Percentiles rank a stretch among this genome's conserved stretches.
Conservation (phyloP, 2,797 vertebrate genomes). For the Pteronotus mesoamericanus region DNA sequence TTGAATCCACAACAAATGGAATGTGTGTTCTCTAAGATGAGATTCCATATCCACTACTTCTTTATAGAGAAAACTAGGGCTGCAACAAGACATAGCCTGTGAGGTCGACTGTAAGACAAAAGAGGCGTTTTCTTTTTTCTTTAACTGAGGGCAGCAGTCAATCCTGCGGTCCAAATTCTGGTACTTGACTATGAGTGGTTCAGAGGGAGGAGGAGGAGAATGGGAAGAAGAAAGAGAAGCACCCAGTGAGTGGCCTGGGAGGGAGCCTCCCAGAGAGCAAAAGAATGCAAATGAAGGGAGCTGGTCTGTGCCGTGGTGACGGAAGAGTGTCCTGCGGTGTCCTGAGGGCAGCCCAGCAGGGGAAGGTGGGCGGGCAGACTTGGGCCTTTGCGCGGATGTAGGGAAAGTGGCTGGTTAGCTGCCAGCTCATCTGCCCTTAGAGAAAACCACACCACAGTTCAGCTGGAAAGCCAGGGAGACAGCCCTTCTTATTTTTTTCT, state of each 20-base stretch:
- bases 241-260: background rate
- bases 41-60: background rate
- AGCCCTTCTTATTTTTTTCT: background rate
- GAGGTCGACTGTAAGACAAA: background rate
- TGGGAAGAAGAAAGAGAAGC: background rate
- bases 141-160: background rate
- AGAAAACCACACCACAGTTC: background rate
- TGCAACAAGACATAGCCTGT: background rate
- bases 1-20: background rate
- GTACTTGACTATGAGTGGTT: background rate
- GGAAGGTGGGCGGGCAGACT: background rate
- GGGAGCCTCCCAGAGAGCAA: background rate
- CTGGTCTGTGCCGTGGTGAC: background rate
- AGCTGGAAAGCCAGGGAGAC: background rate
- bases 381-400: background rate
- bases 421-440: background rate
- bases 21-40: background rate
- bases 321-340: background rate
- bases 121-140: background rate
- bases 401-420: background rate
- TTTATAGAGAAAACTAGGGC: background rate
- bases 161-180: background rate
- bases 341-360: background rate
- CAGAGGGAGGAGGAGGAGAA: background rate
- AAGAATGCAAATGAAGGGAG: background rate